Conservation (phyloP, 30 jellyfish, hydroid and myxozoan species). For the Hydra vulgaris region DNA sequence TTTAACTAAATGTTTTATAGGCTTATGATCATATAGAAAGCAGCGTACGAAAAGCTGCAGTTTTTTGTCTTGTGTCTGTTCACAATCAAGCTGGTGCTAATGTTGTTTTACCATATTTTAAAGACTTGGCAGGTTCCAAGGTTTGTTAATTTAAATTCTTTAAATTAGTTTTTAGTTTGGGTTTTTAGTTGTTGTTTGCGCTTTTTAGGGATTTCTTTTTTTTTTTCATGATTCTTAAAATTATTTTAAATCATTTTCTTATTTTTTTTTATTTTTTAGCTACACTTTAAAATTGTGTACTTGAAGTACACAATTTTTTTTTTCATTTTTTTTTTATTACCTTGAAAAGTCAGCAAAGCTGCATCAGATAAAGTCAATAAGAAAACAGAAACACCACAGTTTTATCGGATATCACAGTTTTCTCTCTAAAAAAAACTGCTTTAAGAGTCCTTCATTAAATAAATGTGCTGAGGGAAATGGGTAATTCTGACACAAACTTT, state of each 20-base stretch:
- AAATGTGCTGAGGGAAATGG: no score
- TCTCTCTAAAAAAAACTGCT: no score
- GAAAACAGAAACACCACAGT: no score
- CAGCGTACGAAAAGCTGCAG: constrained; percentile 92
- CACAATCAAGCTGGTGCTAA: constrained; percentile 85
- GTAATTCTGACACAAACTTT: no score
- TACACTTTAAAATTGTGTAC: no score
- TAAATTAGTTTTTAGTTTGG: background rate
- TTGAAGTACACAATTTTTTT: no score
- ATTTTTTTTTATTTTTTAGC: no score
- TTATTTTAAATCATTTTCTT: background rate
- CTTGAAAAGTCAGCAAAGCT: no score
- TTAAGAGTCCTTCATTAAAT: no score
- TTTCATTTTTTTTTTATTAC: no score
- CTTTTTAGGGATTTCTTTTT: background rate
- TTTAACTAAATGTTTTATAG: constrained; percentile 20
- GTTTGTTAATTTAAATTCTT: constrained; percentile 31
- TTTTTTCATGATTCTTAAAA: background rate
- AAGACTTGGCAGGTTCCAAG: constrained; percentile 80
- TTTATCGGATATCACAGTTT: no score
- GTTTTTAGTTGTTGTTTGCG: background rate
- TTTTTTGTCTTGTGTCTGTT: constrained; percentile 79
- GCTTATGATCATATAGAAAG: constrained; percentile 85
- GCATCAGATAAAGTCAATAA: no score
- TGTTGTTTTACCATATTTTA: constrained; percentile 50